Percentiles rank a stretch among this genome's conserved stretches.
phyloP scores from a whole-genome alignment of 2,113 vertebrate species.

The Trochalopteron elliotii region DNA sequence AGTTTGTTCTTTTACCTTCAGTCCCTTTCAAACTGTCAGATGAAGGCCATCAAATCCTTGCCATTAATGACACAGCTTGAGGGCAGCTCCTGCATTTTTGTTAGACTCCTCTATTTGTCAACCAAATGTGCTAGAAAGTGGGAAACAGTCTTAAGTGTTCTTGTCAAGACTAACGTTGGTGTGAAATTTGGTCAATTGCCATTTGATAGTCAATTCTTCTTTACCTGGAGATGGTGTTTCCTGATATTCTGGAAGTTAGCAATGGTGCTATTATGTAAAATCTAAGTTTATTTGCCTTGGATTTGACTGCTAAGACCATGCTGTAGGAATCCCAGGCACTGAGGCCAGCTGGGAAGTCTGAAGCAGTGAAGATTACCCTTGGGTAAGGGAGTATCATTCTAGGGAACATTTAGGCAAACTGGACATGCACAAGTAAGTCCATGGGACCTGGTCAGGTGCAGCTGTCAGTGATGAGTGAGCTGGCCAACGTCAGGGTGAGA shows the following conservation, averaged over 20 bases:
- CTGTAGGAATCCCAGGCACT: background rate
- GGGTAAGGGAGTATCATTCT: background rate
- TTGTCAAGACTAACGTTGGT: background rate
- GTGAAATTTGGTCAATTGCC: background rate
- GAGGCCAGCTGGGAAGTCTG: background rate
- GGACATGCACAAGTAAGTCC: background rate
- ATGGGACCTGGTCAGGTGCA: background rate
- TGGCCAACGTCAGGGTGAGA: background rate
- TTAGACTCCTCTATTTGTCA: background rate
- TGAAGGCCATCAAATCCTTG: background rate
- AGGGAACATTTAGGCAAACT: background rate
- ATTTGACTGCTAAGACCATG: background rate
- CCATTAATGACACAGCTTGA: background rate
- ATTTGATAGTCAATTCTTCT: background rate
- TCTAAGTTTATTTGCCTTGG: background rate
- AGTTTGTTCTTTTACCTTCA: background rate
- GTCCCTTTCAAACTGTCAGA: background rate
- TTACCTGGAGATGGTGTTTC: background rate
- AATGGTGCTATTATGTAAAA: background rate
- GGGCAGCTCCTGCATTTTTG: background rate
- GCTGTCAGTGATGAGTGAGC: accelerated
- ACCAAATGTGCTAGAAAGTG: background rate
- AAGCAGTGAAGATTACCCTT: background rate
- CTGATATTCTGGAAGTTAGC: background rate
- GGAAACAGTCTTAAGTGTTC: background rate